These are phyloP conservation scores for Drosophila phalerata DNA, from an alignment of 2,888 invertebrate species.

Conservation along the genomic window DNA sequence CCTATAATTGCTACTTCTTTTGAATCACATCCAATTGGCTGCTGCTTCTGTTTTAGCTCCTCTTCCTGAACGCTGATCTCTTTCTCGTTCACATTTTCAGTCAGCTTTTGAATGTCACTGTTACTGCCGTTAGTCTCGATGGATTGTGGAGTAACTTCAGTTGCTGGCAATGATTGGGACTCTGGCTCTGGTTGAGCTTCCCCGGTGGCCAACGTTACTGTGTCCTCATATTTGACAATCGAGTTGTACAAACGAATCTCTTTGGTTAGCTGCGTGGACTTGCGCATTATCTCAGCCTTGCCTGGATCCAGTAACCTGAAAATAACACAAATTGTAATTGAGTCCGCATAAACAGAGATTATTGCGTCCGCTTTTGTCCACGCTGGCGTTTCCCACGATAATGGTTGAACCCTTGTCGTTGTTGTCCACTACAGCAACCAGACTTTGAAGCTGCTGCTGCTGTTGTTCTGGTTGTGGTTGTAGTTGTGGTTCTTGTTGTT, in stretches of 20 bases:
- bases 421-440: constrained; percentile 34
- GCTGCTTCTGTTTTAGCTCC: neutral
- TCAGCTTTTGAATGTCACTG: neutral
- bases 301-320: constrained; percentile 80
- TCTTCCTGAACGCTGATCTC: constrained; percentile 2
- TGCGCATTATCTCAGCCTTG: constrained; percentile 73
- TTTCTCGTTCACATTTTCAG: neutral
- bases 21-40: constrained; percentile 17
- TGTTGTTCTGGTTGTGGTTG: constrained; percentile 16
- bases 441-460: constrained; percentile 21
- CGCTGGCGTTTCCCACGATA: constrained; percentile 58
- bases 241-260: constrained; percentile 83
- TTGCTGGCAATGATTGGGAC: neutral
- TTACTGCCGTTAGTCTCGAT: neutral
- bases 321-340: constrained; percentile 43
- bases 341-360: constrained; percentile 16
- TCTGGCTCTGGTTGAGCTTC: neutral
- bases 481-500: constrained; percentile 22
- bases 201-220: constrained; percentile 26
- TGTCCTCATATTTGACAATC: constrained; percentile 65
- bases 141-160: neutral
- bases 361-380: constrained; percentile 26
- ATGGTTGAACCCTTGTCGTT: constrained; percentile 42
- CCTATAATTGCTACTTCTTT: neutral
- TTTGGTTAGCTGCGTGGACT: constrained; percentile 77